A percentile compares a stretch with the other conserved stretches of the same genome.
Evolutionary conservation across 2,797 vertebrate species (phyloP).

Genomic region (Ptychobarbus kaznakovi): DNA sequence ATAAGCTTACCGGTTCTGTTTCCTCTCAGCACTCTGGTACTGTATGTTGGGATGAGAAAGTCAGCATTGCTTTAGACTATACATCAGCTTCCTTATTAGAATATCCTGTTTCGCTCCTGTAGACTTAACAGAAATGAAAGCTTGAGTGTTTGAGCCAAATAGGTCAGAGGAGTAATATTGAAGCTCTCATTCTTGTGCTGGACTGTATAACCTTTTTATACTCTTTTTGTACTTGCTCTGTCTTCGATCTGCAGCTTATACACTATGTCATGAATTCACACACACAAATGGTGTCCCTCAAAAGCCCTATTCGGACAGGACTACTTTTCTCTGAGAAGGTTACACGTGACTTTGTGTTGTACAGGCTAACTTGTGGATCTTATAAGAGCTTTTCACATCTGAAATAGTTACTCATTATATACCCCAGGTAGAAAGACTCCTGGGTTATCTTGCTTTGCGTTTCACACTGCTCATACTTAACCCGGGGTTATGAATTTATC

Average conservation of each 20-base stretch:
- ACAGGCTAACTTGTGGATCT: not conserved
- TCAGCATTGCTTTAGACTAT: constrained; percentile 9
- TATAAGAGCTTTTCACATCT: not conserved
- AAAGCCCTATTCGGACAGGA: not conserved
- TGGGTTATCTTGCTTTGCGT: too few species aligned
- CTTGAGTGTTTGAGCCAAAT: constrained; percentile 63
- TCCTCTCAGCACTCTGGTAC: not conserved
- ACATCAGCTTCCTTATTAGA: constrained; percentile 6
- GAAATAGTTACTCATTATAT: not conserved
- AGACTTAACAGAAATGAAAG: constrained; percentile 63
- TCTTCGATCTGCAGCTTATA: constrained; percentile 65
- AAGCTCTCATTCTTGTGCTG: not conserved
- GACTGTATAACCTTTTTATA: not conserved
- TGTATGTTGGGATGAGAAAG: constrained; percentile 2
- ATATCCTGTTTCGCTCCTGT: constrained; percentile 56
- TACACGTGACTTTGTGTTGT: not conserved
- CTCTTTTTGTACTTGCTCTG: constrained; percentile 9
- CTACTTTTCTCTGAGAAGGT: not conserved
- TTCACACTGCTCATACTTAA: too few species aligned
- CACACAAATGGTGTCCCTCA: not conserved
- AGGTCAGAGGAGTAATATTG: constrained; percentile 60
- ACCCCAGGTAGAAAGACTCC: not conserved
- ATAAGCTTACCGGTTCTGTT: not conserved
- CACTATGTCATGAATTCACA: constrained; percentile 57
- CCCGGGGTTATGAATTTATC: too few species aligned